Evolutionary conservation across 2,797 vertebrate species (phyloP), one percentile per base, ranked within the genome.

Genomic region (Margarornis squamiger): DNA sequence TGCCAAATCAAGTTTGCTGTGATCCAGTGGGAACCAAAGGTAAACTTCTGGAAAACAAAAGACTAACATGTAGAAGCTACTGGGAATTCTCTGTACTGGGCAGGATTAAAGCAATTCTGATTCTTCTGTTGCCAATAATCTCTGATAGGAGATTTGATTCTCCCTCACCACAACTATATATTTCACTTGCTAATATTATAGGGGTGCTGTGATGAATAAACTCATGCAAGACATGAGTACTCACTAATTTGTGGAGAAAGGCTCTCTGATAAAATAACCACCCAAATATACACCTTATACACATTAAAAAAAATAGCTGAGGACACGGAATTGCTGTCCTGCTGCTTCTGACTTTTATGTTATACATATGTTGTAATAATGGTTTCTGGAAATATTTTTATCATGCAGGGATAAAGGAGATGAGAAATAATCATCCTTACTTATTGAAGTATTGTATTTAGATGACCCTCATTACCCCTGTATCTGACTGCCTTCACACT

Each of bases 41-140:
- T 86, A 96, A 94, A 94, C 66, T 93, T 86, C 70, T 49, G 73
- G 76, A 96, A 95, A 95, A 91, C 83, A 95, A 49, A 89, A 93
- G 74, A 54, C 39, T 80, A 92, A 75, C 75, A 68, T 39, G 70
- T 17, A 43, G 57, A 72, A 93, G 43, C 67, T 62, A 46, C 65
- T 30, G 92, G 77, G 83, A 95, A 85, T 95, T 93, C 57, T 95
- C 74, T 92, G 71, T 68, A 43, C 92, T 77, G 93, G 94, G 72
- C 94, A 93, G 58, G 80, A 95, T 85, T 95, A 87, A 96, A 93
- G 82, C 90, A 9, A 34, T 91, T 92, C 72, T 92, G 67, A 83
- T 23, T 96, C 73, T 85, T 89, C 80, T 85, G 41, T 41, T 93
- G 88, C 61, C 38, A 92, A 16, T 68, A 93, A 82, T 77, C 36